phyloP scores from a whole-genome alignment of 2,797 vertebrate species.

The Argyrosomus regius region DNA sequence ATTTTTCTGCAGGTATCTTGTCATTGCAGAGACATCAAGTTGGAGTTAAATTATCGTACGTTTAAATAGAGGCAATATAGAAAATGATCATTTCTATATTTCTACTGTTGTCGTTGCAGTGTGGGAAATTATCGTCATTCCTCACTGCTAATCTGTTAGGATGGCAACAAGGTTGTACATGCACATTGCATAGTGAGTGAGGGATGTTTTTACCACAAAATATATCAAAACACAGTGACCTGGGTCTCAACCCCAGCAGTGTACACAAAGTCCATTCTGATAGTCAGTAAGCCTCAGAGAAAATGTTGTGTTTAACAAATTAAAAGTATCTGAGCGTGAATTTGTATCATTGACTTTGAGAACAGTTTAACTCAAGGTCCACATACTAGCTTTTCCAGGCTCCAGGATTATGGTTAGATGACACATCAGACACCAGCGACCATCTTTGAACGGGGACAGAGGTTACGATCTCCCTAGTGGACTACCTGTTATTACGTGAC shows the following conservation, averaged over 20 bases:
- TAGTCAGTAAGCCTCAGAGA: not conserved
- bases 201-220: constrained; percentile 7
- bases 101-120: constrained; percentile 16
- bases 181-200: not conserved
- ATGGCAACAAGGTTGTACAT: not conserved
- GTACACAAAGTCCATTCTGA: not conserved
- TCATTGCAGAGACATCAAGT: constrained; percentile 42
- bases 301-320: not conserved
- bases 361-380: not conserved
- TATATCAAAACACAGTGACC: not conserved
- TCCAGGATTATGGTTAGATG: too few relatives aligned
- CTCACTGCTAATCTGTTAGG: constrained; percentile 32
- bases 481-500: not conserved
- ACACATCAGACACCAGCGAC: not conserved
- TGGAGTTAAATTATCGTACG: constrained; percentile 40
- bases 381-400: not conserved
- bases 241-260: not conserved
- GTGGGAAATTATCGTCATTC: constrained; percentile 29
- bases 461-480: not conserved
- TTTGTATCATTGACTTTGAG: not conserved
- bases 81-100: constrained; percentile 30
- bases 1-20: constrained; percentile 55
- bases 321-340: not conserved
- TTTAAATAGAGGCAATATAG: constrained; percentile 32
- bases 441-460: not conserved